Evolutionary conservation across 2,113 vertebrate genomes (phyloP).

Genomic region (Takifugu flavidus): DNA sequence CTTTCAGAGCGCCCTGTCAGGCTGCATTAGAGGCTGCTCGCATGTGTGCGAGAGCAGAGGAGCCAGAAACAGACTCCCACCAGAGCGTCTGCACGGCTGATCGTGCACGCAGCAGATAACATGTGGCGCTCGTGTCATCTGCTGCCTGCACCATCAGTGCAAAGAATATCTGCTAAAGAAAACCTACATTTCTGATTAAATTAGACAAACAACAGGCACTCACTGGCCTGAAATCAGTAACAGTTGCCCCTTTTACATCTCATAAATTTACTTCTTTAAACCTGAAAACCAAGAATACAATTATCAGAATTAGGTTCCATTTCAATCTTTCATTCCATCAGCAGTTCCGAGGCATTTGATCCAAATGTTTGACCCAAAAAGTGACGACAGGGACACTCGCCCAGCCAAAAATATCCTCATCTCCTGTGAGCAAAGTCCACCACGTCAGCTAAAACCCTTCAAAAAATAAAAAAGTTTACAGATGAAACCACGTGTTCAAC

Average conservation of each 20-base stretch:
- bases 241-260: too few relatives aligned
- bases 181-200: too few relatives aligned
- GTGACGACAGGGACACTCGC: not conserved
- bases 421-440: not conserved
- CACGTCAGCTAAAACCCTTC: not conserved
- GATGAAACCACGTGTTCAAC: not conserved
- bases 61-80: constrained; percentile 3
- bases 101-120: too few relatives aligned
- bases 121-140: too few relatives aligned
- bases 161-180: too few relatives aligned
- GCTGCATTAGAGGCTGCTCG: constrained; percentile 23
- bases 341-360: not conserved
- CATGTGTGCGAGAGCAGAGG: constrained; percentile 35
- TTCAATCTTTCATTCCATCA: too few relatives aligned
- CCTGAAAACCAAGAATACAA: too few relatives aligned
- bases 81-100: not conserved
- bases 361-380: not conserved
- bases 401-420: not conserved
- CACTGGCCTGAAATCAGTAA: too few relatives aligned
- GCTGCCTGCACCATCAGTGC: too few relatives aligned
- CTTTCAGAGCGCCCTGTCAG: constrained; percentile 20
- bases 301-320: too few relatives aligned
- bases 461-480: not conserved
- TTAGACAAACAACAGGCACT: too few relatives aligned
- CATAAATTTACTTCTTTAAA: not conserved